These are phyloP conservation scores for Trachops cirrhosus DNA, from an alignment of 2,797 vertebrate species.

Conservation along the genomic window DNA sequence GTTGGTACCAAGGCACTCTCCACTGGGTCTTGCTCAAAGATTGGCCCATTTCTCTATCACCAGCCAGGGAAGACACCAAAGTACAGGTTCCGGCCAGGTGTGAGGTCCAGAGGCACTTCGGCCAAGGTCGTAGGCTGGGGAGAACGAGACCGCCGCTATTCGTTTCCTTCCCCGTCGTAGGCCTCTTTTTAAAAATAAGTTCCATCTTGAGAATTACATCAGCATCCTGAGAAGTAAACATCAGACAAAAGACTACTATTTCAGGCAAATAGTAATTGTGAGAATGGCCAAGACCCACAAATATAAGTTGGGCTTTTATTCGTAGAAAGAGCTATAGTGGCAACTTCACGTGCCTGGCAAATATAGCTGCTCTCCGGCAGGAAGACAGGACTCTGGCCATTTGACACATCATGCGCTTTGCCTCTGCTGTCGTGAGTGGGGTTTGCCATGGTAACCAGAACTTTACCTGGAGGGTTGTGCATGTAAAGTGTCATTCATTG, in stretches of 20 bases:
- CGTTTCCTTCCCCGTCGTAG: neutral
- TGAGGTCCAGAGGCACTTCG: neutral
- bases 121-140: neutral
- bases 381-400: conserved; percentile 9
- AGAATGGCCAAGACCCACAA: conserved; percentile 7
- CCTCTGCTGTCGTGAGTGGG: conserved; percentile 26
- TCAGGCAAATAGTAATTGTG: conserved; percentile 33
- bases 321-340: neutral
- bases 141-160: neutral
- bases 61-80: neutral
- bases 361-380: neutral
- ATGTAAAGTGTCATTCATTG: conserved; percentile 61
- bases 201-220: conserved; percentile 30
- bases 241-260: conserved; percentile 38
- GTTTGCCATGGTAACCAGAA: conserved; percentile 73
- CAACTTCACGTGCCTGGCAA: neutral
- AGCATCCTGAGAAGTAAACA: conserved; percentile 44
- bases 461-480: conserved; percentile 50
- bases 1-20: neutral
- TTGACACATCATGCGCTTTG: neutral
- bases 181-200: conserved; percentile 33
- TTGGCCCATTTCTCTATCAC: neutral
- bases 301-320: conserved; percentile 9
- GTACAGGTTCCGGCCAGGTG: neutral
- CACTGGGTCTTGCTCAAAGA: neutral